These are phyloP conservation scores for Calephelis virginiensis DNA, from an alignment of 1,140 invertebrate genomes.

Conservation along the genomic window DNA sequence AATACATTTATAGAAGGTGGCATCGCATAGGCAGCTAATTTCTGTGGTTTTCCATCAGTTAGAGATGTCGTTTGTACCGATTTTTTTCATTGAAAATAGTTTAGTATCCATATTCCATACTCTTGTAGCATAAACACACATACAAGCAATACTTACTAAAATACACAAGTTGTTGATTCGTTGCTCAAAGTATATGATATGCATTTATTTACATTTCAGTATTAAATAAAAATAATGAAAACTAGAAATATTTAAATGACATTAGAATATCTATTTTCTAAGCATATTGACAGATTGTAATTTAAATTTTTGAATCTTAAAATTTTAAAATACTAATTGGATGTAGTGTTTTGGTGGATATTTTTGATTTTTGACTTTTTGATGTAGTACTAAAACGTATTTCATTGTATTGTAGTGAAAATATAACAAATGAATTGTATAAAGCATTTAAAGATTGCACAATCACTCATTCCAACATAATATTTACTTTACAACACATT, in stretches of 20 bases:
- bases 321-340: background rate
- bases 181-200: background rate
- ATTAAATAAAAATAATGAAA: slow-evolving; percentile 1
- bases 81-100: background rate
- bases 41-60: no score
- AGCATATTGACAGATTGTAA: background rate
- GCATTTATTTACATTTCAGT: slow-evolving; percentile 10
- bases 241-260: background rate
- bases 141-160: background rate
- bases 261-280: slow-evolving; percentile 5
- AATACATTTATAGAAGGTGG: no score
- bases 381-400: background rate
- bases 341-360: background rate
- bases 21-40: no score
- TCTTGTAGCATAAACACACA: no score
- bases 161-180: background rate
- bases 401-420: background rate
- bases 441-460: background rate
- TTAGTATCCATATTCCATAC: no score
- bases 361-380: background rate
- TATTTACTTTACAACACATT: background rate
- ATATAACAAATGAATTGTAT: background rate
- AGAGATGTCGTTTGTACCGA: background rate
- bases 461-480: background rate
- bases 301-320: background rate